Percentiles rank a stretch among this genome's conserved stretches.
phyloP scores from a whole-genome alignment of 1,140 invertebrate species.

The Drosophila guanche region DNA sequence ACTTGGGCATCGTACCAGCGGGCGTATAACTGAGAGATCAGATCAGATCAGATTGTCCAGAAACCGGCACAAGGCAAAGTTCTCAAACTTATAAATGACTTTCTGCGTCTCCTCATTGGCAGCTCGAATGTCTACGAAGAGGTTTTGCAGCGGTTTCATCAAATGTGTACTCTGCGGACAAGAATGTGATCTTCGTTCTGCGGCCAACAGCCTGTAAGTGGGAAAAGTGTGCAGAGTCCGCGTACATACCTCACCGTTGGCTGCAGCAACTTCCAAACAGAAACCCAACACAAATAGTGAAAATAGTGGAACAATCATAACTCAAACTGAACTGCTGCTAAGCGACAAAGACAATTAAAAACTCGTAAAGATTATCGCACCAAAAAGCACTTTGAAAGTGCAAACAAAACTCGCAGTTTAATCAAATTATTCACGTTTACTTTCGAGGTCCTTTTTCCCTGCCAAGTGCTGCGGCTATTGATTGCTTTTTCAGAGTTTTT shows the following conservation, averaged over 20 bases:
- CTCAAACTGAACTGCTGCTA: conserved; percentile 8
- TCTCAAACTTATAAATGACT: conserved; percentile 18
- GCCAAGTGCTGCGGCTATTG: conserved; percentile 40
- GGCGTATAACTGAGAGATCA: conserved; percentile 21
- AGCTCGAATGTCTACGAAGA: conserved; percentile 12
- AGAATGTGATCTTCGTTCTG: background rate
- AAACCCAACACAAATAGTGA: background rate
- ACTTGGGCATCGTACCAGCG: conserved; percentile 33
- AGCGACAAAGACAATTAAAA: conserved; percentile 12
- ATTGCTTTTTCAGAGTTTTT: conserved; percentile 38
- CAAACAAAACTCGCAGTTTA: conserved; percentile 20
- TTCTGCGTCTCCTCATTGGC: conserved; percentile 8
- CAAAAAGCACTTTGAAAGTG: conserved; percentile 9
- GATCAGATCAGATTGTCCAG: conserved; percentile 45
- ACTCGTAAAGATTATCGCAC: conserved; percentile 28
- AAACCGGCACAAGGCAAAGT: conserved; percentile 36
- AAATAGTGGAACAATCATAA: conserved; percentile 9
- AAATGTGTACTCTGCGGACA: background rate
- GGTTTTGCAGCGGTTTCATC: background rate
- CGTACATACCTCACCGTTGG: conserved; percentile 14
- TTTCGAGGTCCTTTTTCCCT: background rate
- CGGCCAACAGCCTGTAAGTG: background rate
- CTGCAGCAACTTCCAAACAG: background rate
- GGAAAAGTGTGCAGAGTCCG: no score
- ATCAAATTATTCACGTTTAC: conserved; percentile 41